These are phyloP conservation scores for Mergus octosetaceus DNA, from an alignment of 2,797 vertebrate genomes.

Conservation along the genomic window DNA sequence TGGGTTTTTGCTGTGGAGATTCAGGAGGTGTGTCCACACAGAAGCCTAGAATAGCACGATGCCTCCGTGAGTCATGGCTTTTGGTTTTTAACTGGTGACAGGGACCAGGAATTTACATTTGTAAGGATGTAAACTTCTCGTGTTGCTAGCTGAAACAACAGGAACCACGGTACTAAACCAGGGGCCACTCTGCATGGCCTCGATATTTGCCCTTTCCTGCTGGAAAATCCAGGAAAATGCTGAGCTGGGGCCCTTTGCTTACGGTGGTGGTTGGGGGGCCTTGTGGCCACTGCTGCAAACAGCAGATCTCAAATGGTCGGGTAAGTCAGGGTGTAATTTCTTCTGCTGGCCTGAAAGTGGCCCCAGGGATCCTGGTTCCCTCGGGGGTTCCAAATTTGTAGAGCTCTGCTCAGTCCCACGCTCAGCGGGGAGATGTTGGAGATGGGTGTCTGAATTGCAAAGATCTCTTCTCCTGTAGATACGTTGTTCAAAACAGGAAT, in stretches of 20 bases:
- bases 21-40: background rate
- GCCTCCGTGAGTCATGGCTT: fast-evolving
- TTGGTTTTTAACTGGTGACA: background rate
- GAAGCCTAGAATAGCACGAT: background rate
- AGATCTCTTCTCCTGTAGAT: background rate
- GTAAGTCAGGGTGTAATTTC: background rate
- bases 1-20: background rate
- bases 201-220: background rate
- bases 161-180: background rate
- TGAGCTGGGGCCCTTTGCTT: background rate
- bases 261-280: background rate
- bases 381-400: background rate
- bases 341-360: background rate
- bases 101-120: fast-evolving
- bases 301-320: background rate
- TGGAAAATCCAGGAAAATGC: background rate
- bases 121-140: background rate
- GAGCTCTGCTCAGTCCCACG: background rate
- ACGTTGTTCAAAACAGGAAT: background rate
- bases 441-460: background rate
- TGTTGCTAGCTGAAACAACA: background rate
- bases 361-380: fast-evolving
- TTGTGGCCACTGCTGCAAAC: background rate
- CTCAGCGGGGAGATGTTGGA: background rate
- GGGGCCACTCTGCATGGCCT: background rate